These are phyloP conservation scores for Synchiropus splendidus DNA, from an alignment of 2,113 vertebrate species.

Conservation along the genomic window DNA sequence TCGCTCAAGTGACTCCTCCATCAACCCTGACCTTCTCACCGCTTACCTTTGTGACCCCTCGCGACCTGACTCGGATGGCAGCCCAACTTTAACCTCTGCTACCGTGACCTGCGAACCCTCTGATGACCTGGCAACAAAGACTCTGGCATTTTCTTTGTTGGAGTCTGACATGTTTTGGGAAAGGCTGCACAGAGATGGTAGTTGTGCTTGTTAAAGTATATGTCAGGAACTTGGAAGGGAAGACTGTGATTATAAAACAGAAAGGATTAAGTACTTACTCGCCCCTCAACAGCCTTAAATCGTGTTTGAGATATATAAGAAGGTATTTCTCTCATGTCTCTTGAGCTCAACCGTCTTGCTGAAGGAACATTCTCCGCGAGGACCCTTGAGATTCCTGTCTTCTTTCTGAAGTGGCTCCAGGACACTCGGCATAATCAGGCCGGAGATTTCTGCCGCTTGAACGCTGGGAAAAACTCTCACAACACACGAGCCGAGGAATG, in stretches of 20 bases:
- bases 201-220: not conserved
- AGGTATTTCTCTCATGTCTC: constrained; percentile 16
- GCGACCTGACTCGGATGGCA: too few relatives aligned
- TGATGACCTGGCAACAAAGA: constrained; percentile 40
- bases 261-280: too few relatives aligned
- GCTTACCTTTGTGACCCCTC: too few relatives aligned
- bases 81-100: constrained; percentile 16
- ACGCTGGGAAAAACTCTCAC: constrained; percentile 19
- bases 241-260: too few relatives aligned
- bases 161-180: constrained; percentile 11
- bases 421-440: constrained; percentile 27
- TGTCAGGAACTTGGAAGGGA: too few relatives aligned
- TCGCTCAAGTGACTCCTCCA: too few relatives aligned
- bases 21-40: too few relatives aligned
- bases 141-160: constrained; percentile 11
- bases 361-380: constrained; percentile 7
- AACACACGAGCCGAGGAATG: constrained; percentile 32
- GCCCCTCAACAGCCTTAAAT: too few relatives aligned
- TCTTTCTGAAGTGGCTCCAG: constrained; percentile 18
- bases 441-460: constrained; percentile 15
- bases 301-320: not conserved
- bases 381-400: constrained; percentile 36
- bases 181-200: constrained; percentile 4
- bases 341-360: not conserved
- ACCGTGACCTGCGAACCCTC: constrained; percentile 16